Conservation (phyloP, 2,888 invertebrate genomes). For the Aphidius colemani region DNA sequence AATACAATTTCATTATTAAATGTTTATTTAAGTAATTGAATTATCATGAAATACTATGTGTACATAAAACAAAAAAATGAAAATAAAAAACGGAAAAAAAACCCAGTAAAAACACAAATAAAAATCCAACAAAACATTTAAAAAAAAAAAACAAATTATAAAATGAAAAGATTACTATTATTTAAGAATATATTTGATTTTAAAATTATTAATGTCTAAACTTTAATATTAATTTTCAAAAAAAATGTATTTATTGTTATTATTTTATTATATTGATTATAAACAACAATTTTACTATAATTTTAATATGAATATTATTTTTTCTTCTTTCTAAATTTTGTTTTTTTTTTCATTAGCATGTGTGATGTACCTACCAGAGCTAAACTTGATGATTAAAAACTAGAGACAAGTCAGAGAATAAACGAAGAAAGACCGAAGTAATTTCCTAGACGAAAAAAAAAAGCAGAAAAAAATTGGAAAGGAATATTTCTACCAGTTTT, state of each 20-base stretch:
- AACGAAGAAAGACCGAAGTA: too few species aligned
- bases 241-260: slow-evolving; percentile 7
- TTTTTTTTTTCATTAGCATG: neutral
- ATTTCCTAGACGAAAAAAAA: too few species aligned
- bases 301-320: neutral
- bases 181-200: neutral
- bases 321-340: neutral
- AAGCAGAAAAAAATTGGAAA: too few species aligned
- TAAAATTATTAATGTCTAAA: neutral
- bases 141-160: neutral
- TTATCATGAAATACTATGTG: slow-evolving; percentile 25
- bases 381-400: neutral
- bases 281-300: neutral
- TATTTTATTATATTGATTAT: neutral
- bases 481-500: neutral
- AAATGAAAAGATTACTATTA: neutral
- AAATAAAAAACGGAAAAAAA: neutral
- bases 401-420: too few species aligned
- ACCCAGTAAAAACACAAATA: neutral
- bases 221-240: neutral
- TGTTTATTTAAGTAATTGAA: slow-evolving; percentile 27
- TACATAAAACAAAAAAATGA: slow-evolving; percentile 20
- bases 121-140: neutral
- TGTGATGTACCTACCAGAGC: neutral
- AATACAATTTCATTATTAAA: slow-evolving; percentile 23